Base-by-base conservation (phyloP, 2,113 vertebrate genomes). In the Eulemur rufifrons region DNA sequence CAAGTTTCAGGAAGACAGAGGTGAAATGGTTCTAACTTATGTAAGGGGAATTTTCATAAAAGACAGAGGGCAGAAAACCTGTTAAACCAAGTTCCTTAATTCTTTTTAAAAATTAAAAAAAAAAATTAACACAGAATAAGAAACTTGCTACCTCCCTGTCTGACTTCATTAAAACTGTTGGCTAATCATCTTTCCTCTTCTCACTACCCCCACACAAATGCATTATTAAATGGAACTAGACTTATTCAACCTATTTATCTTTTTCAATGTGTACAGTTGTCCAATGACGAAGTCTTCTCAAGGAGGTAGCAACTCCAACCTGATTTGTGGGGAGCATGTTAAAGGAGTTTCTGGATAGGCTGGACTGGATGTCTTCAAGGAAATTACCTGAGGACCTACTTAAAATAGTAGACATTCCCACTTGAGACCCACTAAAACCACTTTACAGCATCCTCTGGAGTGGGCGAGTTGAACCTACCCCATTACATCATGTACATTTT, bases 311-410 rank as follows among this genome's bases (percentile, higher is more conserved):
- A 95, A 61, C 69, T 4, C 45, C n/a, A 74, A 34, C 8, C 32
- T 63, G 42, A 77, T 83, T 18, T 63, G 37, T 45, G n/a, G 29
- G 14, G 21, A 76, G 71, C 15, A 5, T 32, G 13, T 66, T 25
- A 93, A 93, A 87, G 42, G 52, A 76, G 27, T 82, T 95, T 91
- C 69, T 88, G 45, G 95, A 95, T 14, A 74, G 39, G 76, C 5
- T 50, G 59, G 4, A 76, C 6, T 73, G 12, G 20, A 73, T 81
- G 32, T 21, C 20, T 47, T 91, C 63, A 76, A 94, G 39, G 11
- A 91, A 77, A 89, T 95, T 52, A 89, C 39, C 27, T 37, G 93
- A 76, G 32, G 8, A 91, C 69, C 37, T 85, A 92, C 77, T 78
- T 64, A 39, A 45, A 97, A 88, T 6, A 94, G 23, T 39, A 89